Evolutionary conservation across 2,113 vertebrate genomes (phyloP).

Genomic region (Cromileptes altivelis): DNA sequence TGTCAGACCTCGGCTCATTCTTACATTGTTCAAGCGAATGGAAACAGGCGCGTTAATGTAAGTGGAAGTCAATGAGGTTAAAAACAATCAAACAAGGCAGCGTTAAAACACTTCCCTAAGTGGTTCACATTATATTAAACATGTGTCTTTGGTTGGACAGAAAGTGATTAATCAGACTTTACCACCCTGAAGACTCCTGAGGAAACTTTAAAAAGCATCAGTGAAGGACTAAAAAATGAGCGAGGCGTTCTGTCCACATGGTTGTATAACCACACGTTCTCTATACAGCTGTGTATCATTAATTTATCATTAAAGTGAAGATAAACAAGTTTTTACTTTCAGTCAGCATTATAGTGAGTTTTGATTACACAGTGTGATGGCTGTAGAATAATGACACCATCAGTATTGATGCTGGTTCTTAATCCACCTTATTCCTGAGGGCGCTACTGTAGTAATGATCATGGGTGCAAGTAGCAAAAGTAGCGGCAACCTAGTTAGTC

Average conservation of each 20-base stretch:
- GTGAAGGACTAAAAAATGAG: background rate
- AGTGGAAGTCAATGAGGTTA: conserved; percentile 30
- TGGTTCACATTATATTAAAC: conserved; percentile 28
- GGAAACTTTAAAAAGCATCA: conserved; percentile 14
- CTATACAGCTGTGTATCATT: background rate
- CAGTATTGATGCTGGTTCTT: no score
- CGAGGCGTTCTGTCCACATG: background rate
- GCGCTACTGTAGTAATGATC: no score
- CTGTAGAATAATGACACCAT: no score
- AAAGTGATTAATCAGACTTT: conserved; percentile 38
- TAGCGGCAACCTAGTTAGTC: no score
- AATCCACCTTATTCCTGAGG: no score
- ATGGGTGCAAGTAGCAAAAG: no score
- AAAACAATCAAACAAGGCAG: conserved; percentile 12
- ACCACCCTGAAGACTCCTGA: background rate
- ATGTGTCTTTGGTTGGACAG: conserved; percentile 3
- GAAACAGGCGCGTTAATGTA: background rate
- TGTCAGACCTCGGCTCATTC: conserved; percentile 15
- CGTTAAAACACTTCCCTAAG: conserved; percentile 35
- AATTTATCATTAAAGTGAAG: background rate
- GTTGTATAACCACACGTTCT: background rate
- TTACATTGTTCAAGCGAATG: conserved; percentile 8
- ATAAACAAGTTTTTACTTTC: no score
- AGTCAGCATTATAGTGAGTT: no score
- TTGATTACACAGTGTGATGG: no score